A percentile compares a stretch with the other conserved stretches of the same genome.
Evolutionary conservation across 2,888 invertebrate species (phyloP).

Genomic region (Timema podura): DNA sequence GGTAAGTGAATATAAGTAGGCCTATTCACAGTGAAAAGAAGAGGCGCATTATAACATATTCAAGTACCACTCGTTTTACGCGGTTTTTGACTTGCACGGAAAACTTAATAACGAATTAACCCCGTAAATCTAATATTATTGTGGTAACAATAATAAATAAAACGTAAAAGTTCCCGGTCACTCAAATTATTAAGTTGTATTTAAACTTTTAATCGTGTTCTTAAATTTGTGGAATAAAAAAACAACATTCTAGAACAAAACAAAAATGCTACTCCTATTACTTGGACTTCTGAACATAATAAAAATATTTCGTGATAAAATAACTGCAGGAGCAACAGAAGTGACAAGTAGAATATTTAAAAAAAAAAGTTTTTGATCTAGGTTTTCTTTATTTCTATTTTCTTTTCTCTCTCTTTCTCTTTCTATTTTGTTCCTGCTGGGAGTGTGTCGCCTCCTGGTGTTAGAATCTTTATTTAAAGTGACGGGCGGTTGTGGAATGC

Average conservation of each 20-base stretch:
- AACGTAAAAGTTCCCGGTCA: too few species aligned
- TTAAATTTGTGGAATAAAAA: not conserved
- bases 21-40: too few species aligned
- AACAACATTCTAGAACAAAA: not conserved
- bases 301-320: slow-evolving; percentile 15
- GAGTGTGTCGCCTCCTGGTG: slow-evolving; percentile 29
- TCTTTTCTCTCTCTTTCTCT: slow-evolving; percentile 8
- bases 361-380: not conserved
- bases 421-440: slow-evolving; percentile 19
- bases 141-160: too few species aligned
- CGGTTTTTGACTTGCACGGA: too few species aligned
- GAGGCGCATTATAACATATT: too few species aligned
- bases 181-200: not conserved
- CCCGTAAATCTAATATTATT: too few species aligned
- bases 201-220: slow-evolving; percentile 10
- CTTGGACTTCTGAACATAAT: slow-evolving; percentile 3
- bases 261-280: slow-evolving; percentile 11
- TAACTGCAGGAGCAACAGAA: slow-evolving; percentile 11
- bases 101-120: too few species aligned
- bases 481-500: slow-evolving; percentile 25
- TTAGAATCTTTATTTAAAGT: slow-evolving; percentile 30
- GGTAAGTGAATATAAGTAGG: too few species aligned
- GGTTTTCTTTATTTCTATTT: not conserved
- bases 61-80: too few species aligned
- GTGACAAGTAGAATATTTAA: slow-evolving; percentile 18